Base-by-base conservation (phyloP, 2,113 vertebrate genomes). In the Passerina amoena region DNA sequence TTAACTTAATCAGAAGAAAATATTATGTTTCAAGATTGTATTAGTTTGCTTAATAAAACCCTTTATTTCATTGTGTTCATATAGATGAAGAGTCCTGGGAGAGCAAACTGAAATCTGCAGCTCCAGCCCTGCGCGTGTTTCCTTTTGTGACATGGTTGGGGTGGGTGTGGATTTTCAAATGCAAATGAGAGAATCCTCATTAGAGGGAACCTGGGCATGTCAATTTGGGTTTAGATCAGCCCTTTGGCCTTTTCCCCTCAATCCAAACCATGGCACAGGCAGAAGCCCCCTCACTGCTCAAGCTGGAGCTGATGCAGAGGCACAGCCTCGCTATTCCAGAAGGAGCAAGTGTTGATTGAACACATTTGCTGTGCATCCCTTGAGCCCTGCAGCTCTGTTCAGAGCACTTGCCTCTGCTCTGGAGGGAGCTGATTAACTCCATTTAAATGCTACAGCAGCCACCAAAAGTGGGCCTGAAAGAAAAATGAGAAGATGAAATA, bases 331-430 rank as follows among this genome's bases (percentile, higher is more conserved):
- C 75, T 79, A 73, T 93, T 90, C 91, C 88, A 83, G 71, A 42
- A 83, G 82, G 86, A 82, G 72, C 71, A 45, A 91, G 88, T 75
- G 76, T 92, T 97, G 94, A 93, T 91, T 95, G 94, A 91, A 93
- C 82, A 69, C 84, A 45, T 94, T 94, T 95, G 78, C 88, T 48
- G 83, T 93, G 42, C 75, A 56, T 96, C 93, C 81, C 88, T 35
- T 21, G 83, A 87, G 94, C 81, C 75, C 27, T 19, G 48, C 68
- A 80, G 88, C 85, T 92, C 86, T 96, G 90, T 68, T 94, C 92
- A 72, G 28, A 88, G 68, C 54, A 5, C 70, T 95, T 25, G 60
- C 86, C 71, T 97, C 95, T 88, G 92, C 92, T 96, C 88, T 90
- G 48, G 44, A 80, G 73, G 75, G 66, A 94, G 61, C 69, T 93